These are phyloP conservation scores for Polydrusus tereticollis DNA, from an alignment of 2,888 invertebrate species.

Conservation along the genomic window DNA sequence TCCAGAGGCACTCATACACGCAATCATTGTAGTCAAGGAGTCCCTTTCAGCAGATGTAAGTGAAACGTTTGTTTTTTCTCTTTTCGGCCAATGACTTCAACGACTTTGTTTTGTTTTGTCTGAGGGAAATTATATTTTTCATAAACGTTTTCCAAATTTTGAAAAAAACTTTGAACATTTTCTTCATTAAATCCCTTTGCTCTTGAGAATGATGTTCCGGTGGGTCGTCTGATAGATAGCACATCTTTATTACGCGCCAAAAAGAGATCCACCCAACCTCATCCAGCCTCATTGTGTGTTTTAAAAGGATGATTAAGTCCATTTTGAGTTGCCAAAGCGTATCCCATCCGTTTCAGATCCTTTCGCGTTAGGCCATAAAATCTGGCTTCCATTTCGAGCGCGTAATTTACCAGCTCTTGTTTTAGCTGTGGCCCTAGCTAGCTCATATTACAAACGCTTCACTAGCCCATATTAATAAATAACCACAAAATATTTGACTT, in stretches of 20 bases:
- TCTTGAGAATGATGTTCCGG: not conserved
- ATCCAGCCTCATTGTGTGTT: not conserved
- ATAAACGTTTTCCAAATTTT: not conserved
- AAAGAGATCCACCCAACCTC: too few relatives aligned
- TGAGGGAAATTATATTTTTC: slow-evolving; percentile 11
- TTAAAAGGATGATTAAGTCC: too few relatives aligned
- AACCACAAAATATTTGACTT: too few relatives aligned
- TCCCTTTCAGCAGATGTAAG: slow-evolving; percentile 18
- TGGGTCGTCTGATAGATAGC: not conserved
- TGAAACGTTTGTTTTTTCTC: slow-evolving; percentile 9
- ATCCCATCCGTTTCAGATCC: slow-evolving; percentile 2
- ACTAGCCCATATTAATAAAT: too few relatives aligned
- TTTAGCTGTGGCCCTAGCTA: not conserved
- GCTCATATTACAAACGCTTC: too few relatives aligned
- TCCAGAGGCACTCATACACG: slow-evolving; percentile 27
- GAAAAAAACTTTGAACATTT: slow-evolving; percentile 1
- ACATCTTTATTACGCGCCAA: not conserved
- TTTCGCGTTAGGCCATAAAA: slow-evolving; percentile 2
- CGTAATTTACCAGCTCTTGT: not conserved
- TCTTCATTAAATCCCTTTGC: slow-evolving; percentile 12
- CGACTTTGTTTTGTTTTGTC: not conserved
- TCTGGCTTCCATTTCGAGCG: slow-evolving; percentile 9
- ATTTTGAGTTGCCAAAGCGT: not conserved
- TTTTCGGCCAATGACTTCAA: not conserved
- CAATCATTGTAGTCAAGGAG: too few relatives aligned